Evolutionary conservation across 92 coral and sea anemone genomes (phyloP), one percentile per base, ranked within the genome.

Genomic region (Epizoanthus illoricatus): DNA sequence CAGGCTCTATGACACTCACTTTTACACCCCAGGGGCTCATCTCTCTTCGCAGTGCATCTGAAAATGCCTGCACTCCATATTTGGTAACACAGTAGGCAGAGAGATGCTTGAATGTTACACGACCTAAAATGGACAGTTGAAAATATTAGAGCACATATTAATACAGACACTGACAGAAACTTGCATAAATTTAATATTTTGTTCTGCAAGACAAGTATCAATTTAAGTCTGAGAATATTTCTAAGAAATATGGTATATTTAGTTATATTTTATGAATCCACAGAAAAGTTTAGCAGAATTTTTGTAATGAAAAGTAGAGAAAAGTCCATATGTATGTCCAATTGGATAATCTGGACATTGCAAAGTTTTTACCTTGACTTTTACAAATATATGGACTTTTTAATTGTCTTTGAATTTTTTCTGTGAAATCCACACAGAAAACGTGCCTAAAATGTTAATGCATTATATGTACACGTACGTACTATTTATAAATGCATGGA

Each of bases 41-140:
- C 71, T 88, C 91, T 23, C 83, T 68, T 33, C 91, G 91, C 58
- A 88, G 72, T n/a, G 88, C 91, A 72, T 88, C 91, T 6, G 88
- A 84, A 69, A 88, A 88, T 39, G 85, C 91, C 55, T 88, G 85
- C 20, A 88, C 91, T 54, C 81, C 91, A 88, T 76, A 88, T 69
- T 88, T 88, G 60, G 80, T 64, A 12, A 73, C n/a, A 72, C 88
- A 88, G 57, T 88, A 88, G 71, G 85, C 85, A 1, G 86, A 84
- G 36, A 81, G 63, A 74, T 86, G 84, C 15, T 80, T 80, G 65
- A 86, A 80, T 57, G 86, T 63, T 19, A 74, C 12, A 15, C 83
- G 86, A 55, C 89, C 89, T 86, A 12, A 66, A 81, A 72, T 5
- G 10, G 55, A 43, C 49, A 47, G 55, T 47, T 5, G 10, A 7